Conservation (phyloP, 2,113 vertebrate genomes). For the Gavialis gangeticus region DNA sequence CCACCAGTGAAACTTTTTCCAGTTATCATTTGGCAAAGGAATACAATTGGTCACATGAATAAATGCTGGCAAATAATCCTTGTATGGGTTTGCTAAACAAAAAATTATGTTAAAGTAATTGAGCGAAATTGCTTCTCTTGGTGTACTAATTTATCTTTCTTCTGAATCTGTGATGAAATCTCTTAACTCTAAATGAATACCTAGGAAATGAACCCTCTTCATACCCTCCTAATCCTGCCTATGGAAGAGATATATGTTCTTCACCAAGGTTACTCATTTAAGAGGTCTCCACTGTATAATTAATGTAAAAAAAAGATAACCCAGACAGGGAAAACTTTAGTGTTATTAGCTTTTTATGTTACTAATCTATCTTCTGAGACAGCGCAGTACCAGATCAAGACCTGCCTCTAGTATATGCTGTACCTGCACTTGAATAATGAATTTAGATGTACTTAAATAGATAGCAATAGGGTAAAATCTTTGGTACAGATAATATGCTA, state of each 20-base stretch:
- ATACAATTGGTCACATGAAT: not conserved
- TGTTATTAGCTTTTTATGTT: constrained; percentile 55
- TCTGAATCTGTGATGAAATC: constrained; percentile 6
- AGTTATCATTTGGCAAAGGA: not conserved
- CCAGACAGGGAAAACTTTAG: constrained; percentile 4
- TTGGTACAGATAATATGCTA: not conserved
- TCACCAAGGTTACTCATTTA: constrained; percentile 5
- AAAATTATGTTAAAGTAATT: not conserved
- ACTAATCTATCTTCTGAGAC: constrained; percentile 39
- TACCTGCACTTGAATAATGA: not conserved
- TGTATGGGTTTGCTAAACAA: not conserved
- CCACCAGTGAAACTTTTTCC: not conserved
- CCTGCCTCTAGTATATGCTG: not conserved
- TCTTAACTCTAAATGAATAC: constrained; percentile 15
- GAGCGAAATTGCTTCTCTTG: not conserved
- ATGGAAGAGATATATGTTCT: not conserved
- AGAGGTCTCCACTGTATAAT: constrained; percentile 26
- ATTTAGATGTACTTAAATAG: not conserved
- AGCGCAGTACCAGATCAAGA: constrained; percentile 4
- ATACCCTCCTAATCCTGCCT: too few relatives aligned
- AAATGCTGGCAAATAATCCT: not conserved
- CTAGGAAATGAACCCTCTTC: not conserved
- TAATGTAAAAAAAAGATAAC: constrained; percentile 40
- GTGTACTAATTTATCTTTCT: constrained; percentile 8
- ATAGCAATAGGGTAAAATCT: not conserved